Conservation (phyloP, 2,888 invertebrate species). For the Drosophila parthenogenetica region DNA sequence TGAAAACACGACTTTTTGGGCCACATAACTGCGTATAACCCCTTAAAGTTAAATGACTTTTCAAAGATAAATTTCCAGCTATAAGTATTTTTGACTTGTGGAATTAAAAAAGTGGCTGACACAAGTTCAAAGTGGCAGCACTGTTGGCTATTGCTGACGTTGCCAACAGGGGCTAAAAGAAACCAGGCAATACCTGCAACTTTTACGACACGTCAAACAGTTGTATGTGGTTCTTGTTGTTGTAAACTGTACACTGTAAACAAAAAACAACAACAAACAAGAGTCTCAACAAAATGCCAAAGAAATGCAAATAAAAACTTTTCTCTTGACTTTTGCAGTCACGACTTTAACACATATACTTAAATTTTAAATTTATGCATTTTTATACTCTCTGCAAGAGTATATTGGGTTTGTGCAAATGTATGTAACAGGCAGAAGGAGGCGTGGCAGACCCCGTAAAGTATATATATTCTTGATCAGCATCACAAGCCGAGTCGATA, state of each 20-base stretch:
- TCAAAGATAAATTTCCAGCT: no score
- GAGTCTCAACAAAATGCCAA: conserved; percentile 66
- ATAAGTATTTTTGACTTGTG: no score
- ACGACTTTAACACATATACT: conserved; percentile 25
- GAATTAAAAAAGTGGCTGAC: not conserved
- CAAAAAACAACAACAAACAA: conserved; percentile 38
- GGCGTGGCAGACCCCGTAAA: no score
- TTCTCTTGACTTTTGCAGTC: conserved; percentile 23
- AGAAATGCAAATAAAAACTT: conserved; percentile 75
- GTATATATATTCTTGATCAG: no score
- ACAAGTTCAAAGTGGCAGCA: not conserved
- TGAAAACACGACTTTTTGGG: no score
- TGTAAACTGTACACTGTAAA: conserved; percentile 22
- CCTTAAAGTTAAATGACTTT: no score
- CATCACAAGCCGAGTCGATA: no score
- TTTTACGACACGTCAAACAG: conserved; percentile 53
- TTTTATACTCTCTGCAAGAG: no score
- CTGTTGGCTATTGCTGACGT: conserved; percentile 20
- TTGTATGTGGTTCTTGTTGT: conserved; percentile 28
- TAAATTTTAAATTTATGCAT: not conserved
- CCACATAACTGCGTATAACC: no score
- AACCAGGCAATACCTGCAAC: conserved; percentile 61
- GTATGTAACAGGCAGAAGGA: no score
- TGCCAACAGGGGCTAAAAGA: conserved; percentile 29
- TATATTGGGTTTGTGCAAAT: no score